A percentile compares a stretch with the other conserved stretches of the same genome.
These are phyloP conservation scores for Hydraecia micacea DNA, from an alignment of 2,888 invertebrate genomes.

Conservation along the genomic window DNA sequence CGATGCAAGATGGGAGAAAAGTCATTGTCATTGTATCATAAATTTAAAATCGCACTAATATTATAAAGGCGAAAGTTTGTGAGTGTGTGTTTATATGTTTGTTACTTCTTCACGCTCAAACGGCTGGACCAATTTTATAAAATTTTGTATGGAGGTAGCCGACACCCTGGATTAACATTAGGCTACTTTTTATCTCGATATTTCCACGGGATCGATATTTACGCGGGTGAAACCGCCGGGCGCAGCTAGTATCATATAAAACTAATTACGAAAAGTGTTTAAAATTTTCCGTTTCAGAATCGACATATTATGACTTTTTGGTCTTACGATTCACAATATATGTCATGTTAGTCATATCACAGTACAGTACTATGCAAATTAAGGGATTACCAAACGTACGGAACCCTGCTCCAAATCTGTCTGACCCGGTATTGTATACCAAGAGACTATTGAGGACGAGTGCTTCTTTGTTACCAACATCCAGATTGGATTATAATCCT, in stretches of 20 bases:
- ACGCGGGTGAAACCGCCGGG: no score
- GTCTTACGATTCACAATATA: neutral
- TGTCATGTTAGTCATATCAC: conserved; percentile 2
- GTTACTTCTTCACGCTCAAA: no score
- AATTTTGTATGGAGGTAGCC: no score
- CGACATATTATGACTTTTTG: neutral
- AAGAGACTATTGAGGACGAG: conserved; percentile 35
- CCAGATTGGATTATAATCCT: conserved; percentile 55
- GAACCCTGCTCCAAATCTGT: conserved; percentile 24
- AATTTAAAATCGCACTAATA: no score
- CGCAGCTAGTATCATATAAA: neutral
- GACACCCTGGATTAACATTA: no score
- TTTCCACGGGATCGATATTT: no score
- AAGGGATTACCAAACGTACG: conserved; percentile 30
- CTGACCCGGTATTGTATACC: conserved; percentile 37
- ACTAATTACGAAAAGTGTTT: neutral
- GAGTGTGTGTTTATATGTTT: no score
- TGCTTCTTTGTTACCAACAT: conserved; percentile 52
- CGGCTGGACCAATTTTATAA: no score
- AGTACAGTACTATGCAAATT: conserved; percentile 38
- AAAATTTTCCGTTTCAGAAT: neutral
- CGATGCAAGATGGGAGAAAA: no score
- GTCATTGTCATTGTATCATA: no score
- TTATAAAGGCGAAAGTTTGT: no score
- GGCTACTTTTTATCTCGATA: no score